Percentiles rank a stretch among this genome's conserved stretches.
These are phyloP conservation scores for Pseudomugil tenellus DNA, from an alignment of 2,797 vertebrate genomes.

Conservation along the genomic window DNA sequence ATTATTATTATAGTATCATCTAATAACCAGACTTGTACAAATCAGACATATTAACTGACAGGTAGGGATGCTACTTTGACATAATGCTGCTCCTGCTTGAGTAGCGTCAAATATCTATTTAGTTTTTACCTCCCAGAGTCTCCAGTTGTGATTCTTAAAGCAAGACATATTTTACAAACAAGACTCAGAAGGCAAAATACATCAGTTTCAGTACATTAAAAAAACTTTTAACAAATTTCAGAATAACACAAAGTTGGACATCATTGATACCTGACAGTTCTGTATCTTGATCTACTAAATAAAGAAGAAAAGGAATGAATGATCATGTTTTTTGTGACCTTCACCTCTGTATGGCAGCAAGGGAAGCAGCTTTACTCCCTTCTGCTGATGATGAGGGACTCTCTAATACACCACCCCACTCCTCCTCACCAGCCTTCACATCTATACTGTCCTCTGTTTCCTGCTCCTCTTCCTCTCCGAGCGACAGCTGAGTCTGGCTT, in stretches of 20 bases:
- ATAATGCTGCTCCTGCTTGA: background rate
- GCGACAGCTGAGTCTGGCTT: conserved; percentile 61
- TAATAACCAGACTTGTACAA: no score
- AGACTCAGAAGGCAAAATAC: no score
- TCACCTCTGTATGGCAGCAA: conserved; percentile 60
- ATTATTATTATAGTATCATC: background rate
- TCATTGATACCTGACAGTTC: no score
- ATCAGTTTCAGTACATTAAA: no score
- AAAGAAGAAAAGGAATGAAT: no score
- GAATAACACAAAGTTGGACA: no score
- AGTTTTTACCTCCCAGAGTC: no score
- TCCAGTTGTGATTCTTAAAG: no score
- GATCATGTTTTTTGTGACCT: background rate
- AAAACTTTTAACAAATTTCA: no score
- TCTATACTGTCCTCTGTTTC: conserved; percentile 37
- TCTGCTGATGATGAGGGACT: conserved; percentile 27
- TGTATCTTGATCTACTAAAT: no score
- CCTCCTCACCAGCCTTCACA: conserved; percentile 41
- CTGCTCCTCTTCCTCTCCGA: conserved; percentile 56
- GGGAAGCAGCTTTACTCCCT: conserved; percentile 48
- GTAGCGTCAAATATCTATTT: no score
- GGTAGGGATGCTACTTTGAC: background rate
- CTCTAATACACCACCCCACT: conserved; percentile 50
- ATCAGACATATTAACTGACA: background rate
- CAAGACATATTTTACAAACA: no score